Percentiles rank a stretch among this genome's conserved stretches.
phyloP scores from a whole-genome alignment of 2,888 invertebrate genomes.

The Petrolisthes manimaculis region DNA sequence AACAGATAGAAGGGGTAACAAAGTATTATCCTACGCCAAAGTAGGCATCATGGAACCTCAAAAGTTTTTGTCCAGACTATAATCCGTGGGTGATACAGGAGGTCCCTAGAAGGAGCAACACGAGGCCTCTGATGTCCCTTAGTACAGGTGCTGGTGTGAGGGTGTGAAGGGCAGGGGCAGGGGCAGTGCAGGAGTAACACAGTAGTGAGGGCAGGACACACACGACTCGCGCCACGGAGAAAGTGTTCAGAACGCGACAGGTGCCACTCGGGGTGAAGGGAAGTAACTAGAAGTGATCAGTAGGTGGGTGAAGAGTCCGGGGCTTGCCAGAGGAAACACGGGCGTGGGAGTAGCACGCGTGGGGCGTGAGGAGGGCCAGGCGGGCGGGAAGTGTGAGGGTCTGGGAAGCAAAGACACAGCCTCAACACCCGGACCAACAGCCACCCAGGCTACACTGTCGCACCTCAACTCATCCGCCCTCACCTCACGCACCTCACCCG shows the following conservation, averaged over 20 bases:
- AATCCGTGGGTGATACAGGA: background rate
- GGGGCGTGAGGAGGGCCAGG: background rate
- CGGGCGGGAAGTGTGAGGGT: background rate
- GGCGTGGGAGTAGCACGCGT: background rate
- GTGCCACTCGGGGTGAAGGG: background rate
- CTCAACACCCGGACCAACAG: constrained; percentile 31
- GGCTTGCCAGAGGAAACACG: background rate
- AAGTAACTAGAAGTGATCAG: background rate
- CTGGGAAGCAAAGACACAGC: constrained; percentile 12
- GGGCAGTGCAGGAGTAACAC: background rate
- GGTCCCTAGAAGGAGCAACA: background rate
- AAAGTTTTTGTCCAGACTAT: too few relatives aligned
- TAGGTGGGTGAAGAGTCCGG: background rate
- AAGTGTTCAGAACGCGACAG: constrained; percentile 10
- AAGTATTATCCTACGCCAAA: background rate
- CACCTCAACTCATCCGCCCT: constrained; percentile 20
- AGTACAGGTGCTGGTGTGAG: too few relatives aligned
- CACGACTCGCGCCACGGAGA: background rate
- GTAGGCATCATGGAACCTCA: background rate
- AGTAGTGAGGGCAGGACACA: too few relatives aligned
- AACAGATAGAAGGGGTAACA: background rate
- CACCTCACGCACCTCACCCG: constrained; percentile 7
- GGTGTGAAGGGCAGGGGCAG: background rate
- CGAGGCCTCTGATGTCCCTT: too few relatives aligned
- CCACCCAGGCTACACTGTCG: constrained; percentile 50